These are phyloP conservation scores for Synergus umbraculus DNA, from an alignment of 2,888 invertebrate genomes.

Conservation along the genomic window DNA sequence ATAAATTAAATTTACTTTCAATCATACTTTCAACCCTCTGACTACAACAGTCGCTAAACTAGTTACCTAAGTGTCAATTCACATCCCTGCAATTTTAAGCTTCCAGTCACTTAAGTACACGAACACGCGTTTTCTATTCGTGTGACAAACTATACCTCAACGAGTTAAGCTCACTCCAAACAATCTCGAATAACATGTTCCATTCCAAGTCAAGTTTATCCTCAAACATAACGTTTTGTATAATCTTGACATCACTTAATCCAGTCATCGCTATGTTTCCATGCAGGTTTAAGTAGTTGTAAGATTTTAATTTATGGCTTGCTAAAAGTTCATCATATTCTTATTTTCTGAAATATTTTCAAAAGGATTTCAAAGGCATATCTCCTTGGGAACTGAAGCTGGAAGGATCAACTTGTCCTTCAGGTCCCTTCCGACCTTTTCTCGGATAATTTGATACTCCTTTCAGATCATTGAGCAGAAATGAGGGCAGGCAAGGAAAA, in stretches of 20 bases:
- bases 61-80: constrained; percentile 8
- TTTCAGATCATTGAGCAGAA: neutral
- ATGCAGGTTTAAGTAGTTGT: too few relatives aligned
- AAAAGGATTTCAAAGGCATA: neutral
- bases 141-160: constrained; percentile 2
- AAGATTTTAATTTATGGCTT: too few relatives aligned
- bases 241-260: neutral
- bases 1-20: neutral
- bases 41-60: neutral
- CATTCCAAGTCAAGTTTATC: neutral
- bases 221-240: neutral
- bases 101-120: constrained; percentile 8
- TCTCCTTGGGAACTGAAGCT: neutral
- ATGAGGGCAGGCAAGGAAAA: neutral
- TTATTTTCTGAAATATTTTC: too few relatives aligned
- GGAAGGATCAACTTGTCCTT: neutral
- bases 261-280: neutral
- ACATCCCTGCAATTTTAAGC: neutral
- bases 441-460: neutral
- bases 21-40: neutral
- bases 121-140: constrained; percentile 3
- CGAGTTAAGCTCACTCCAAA: neutral
- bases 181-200: neutral
- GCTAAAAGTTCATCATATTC: too few relatives aligned
- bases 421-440: neutral